These are phyloP conservation scores for Tetramorium simillimum DNA, from an alignment of 1,140 invertebrate species.

Conservation along the genomic window DNA sequence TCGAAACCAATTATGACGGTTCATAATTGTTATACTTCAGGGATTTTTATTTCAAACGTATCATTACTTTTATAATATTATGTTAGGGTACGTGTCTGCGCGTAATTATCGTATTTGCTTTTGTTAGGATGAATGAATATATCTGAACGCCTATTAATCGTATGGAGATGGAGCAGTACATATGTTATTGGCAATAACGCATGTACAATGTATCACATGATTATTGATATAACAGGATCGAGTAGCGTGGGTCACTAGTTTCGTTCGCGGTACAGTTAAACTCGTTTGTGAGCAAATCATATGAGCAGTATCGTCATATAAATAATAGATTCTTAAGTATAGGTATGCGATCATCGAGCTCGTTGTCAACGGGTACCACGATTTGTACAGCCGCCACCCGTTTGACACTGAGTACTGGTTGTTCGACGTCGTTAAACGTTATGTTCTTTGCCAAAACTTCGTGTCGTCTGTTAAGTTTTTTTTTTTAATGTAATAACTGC, in stretches of 20 bases:
- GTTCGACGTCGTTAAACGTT: conserved; percentile 71
- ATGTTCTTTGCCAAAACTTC: conserved; percentile 70
- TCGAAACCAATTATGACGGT: conserved; percentile 6
- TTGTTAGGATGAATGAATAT: conserved; percentile 30
- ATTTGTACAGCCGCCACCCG: conserved; percentile 71
- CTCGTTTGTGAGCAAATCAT: conserved; percentile 65
- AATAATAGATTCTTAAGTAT: conserved; percentile 70
- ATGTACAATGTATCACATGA: conserved; percentile 67
- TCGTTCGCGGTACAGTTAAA: conserved; percentile 65
- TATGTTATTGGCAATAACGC: conserved; percentile 68
- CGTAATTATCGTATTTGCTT: conserved; percentile 26
- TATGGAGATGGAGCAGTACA: conserved; percentile 70
- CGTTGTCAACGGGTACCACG: conserved; percentile 66
- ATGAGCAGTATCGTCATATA: conserved; percentile 70
- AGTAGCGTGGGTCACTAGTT: conserved; percentile 66
- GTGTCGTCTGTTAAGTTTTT: conserved; percentile 70
- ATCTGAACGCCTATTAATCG: conserved; percentile 45
- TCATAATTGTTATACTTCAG: conserved; percentile 36
- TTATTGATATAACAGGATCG: conserved; percentile 64
- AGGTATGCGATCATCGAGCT: conserved; percentile 67
- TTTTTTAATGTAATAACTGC: conserved; percentile 57
- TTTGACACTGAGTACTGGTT: conserved; percentile 69
- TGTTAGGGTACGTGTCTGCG: conserved; percentile 19
- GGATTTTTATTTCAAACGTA: conserved; percentile 40
- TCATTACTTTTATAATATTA: conserved; percentile 37